These are phyloP conservation scores for Gambusia holbrooki DNA, from an alignment of 2,113 vertebrate species.

Conservation along the genomic window DNA sequence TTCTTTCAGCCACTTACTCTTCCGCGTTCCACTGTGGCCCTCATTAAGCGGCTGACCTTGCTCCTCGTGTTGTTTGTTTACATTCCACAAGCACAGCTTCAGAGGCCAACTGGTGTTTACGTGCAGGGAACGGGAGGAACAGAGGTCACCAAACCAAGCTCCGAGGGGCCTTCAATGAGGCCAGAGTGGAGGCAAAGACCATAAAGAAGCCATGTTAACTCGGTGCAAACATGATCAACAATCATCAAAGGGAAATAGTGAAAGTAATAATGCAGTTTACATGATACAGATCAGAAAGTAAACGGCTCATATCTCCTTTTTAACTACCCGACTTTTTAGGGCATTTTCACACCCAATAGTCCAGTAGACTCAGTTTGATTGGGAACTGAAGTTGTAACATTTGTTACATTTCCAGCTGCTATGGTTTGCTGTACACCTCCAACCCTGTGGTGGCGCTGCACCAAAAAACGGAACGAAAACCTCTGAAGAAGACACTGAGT, in stretches of 20 bases:
- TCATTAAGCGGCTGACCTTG: conserved; percentile 69
- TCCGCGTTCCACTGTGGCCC: conserved; percentile 53
- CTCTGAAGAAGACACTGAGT: too few relatives aligned
- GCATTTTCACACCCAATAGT: too few relatives aligned
- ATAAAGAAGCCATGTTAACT: neutral
- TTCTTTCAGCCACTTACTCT: conserved; percentile 33
- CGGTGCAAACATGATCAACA: neutral
- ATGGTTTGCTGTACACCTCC: too few relatives aligned
- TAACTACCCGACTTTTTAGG: too few relatives aligned
- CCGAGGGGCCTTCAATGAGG: conserved; percentile 6
- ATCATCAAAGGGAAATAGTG: neutral
- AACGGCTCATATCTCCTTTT: too few relatives aligned
- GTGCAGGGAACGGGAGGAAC: conserved; percentile 5
- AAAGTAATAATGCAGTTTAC: neutral
- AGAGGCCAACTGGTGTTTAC: conserved; percentile 42
- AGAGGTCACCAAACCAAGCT: conserved; percentile 31
- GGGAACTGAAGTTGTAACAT: too few relatives aligned
- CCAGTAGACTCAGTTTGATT: too few relatives aligned
- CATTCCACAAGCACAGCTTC: conserved; percentile 56
- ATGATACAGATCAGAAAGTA: neutral
- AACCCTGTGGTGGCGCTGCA: too few relatives aligned
- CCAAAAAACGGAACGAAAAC: too few relatives aligned
- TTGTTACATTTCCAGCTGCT: too few relatives aligned
- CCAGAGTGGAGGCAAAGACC: neutral
- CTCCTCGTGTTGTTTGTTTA: conserved; percentile 58